Conservation (phyloP, 2,888 invertebrate species). For the Spatulosminthurus flaviceps region DNA sequence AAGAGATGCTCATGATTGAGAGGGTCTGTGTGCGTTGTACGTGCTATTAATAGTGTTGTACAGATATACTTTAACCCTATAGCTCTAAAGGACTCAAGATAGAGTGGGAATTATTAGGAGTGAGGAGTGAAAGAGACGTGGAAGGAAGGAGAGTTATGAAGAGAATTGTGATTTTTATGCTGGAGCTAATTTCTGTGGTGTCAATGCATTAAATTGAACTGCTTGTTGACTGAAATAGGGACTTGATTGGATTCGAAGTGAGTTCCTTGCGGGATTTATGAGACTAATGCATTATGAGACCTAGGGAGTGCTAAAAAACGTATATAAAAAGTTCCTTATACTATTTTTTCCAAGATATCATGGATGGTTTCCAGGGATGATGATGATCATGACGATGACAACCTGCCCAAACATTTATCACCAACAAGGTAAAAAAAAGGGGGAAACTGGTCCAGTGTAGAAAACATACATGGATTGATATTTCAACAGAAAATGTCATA, state of each 20-base stretch:
- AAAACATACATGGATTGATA: not conserved
- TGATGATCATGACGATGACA: not conserved
- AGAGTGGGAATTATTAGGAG: not conserved
- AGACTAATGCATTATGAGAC: not conserved
- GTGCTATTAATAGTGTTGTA: no score
- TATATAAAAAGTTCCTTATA: not conserved
- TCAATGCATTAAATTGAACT: conserved; percentile 13
- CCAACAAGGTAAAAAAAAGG: conserved; percentile 1
- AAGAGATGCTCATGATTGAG: no score
- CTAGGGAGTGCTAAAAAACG: not conserved
- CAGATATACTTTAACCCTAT: no score
- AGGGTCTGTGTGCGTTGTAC: no score
- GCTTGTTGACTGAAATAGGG: not conserved
- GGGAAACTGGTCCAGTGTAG: not conserved
- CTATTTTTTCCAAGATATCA: not conserved
- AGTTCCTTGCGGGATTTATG: not conserved
- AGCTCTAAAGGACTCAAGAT: no score
- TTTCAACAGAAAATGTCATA: not conserved
- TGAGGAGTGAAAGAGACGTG: not conserved
- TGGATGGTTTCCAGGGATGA: not conserved
- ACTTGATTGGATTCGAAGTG: conserved; percentile 18
- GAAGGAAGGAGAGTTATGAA: not conserved
- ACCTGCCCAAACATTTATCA: conserved; percentile 2
- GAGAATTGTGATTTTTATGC: not conserved
- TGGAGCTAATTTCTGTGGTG: not conserved